A percentile compares a stretch with the other conserved stretches of the same genome.
These are phyloP conservation scores for Avahi laniger DNA, from an alignment of 2,797 vertebrate genomes.

Conservation along the genomic window DNA sequence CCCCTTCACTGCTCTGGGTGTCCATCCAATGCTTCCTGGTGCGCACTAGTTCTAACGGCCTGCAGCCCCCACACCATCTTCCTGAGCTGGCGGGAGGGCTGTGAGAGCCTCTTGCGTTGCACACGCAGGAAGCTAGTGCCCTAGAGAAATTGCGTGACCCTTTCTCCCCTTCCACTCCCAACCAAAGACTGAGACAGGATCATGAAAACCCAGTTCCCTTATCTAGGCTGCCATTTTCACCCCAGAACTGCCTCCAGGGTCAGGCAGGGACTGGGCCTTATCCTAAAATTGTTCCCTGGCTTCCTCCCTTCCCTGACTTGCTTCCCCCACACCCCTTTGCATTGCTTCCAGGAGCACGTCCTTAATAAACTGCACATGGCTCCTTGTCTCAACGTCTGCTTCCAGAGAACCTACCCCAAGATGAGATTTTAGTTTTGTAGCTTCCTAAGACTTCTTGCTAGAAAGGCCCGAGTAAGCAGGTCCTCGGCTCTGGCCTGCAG, in stretches of 20 bases:
- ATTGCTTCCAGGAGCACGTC: not conserved
- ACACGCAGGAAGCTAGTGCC: not conserved
- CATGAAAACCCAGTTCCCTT: not conserved
- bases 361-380: not conserved
- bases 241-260: not conserved
- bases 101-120: rapidly evolving
- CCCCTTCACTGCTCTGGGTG: not conserved
- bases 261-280: not conserved
- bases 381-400: not conserved
- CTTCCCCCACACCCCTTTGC: not conserved
- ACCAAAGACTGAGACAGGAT: not conserved
- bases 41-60: not conserved
- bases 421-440: not conserved
- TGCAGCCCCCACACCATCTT: not conserved
- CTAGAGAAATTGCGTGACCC: rapidly evolving
- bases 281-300: not conserved
- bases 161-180: not conserved
- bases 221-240: not conserved
- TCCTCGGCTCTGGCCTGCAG: not conserved
- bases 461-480: not conserved
- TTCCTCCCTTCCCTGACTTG: not conserved
- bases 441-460: not conserved
- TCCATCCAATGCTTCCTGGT: no score
- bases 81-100: rapidly evolving
- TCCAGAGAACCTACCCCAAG: not conserved